These are phyloP conservation scores for Meghimatium bilineatum DNA, from an alignment of 2,888 invertebrate species.

Conservation along the genomic window DNA sequence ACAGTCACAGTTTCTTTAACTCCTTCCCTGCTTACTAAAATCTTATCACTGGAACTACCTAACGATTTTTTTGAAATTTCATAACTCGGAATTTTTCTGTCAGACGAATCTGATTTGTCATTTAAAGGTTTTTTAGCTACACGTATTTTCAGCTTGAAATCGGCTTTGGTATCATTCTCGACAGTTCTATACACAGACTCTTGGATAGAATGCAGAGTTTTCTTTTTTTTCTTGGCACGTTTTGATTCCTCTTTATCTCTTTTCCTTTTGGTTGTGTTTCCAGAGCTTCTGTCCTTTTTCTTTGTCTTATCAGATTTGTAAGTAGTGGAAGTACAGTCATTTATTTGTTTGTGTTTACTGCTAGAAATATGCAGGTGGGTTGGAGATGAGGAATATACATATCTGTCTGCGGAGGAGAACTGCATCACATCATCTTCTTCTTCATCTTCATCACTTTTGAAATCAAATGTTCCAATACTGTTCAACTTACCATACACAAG, in stretches of 20 bases:
- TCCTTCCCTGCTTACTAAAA: slow-evolving; percentile 43
- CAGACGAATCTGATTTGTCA: slow-evolving; percentile 43
- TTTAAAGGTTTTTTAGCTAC: slow-evolving; percentile 57
- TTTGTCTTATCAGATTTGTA: slow-evolving; percentile 67
- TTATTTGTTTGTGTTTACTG: slow-evolving; percentile 58
- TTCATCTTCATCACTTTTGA: slow-evolving; percentile 70
- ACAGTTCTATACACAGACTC: slow-evolving; percentile 67
- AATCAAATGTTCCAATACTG: slow-evolving; percentile 64
- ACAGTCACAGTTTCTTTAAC: slow-evolving; percentile 21
- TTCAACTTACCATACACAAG: slow-evolving; percentile 37
- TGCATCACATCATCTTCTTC: slow-evolving; percentile 61
- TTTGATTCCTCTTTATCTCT: slow-evolving; percentile 66
- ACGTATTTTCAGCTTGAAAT: slow-evolving; percentile 68
- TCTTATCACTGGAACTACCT: slow-evolving; percentile 44
- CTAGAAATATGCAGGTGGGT: slow-evolving; percentile 65
- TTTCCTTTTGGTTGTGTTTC: slow-evolving; percentile 65
- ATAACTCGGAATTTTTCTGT: slow-evolving; percentile 48
- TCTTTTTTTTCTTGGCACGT: slow-evolving; percentile 66
- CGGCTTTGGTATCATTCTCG: slow-evolving; percentile 63
- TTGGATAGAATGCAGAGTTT: slow-evolving; percentile 52
- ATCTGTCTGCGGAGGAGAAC: slow-evolving; percentile 43
- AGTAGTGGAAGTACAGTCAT: slow-evolving; percentile 19
- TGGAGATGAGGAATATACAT: slow-evolving; percentile 63
- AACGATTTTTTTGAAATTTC: slow-evolving; percentile 48
- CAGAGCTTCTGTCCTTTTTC: slow-evolving; percentile 64